These are phyloP conservation scores for Aphodius granarius DNA, from an alignment of 2,888 invertebrate genomes.

Conservation along the genomic window DNA sequence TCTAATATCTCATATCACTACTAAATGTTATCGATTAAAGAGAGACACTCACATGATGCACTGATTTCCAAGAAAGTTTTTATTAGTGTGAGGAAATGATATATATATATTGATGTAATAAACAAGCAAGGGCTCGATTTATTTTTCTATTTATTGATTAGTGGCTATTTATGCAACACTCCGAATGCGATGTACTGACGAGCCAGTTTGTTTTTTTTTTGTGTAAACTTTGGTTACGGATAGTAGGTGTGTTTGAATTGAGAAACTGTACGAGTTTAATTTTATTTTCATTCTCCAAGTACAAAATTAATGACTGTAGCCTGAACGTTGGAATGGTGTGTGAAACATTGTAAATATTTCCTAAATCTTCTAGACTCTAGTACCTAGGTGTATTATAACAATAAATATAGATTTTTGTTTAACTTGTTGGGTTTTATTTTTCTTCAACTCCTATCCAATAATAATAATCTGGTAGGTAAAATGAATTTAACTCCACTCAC, in stretches of 20 bases:
- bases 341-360: not conserved
- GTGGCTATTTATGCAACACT: not conserved
- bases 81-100: not conserved
- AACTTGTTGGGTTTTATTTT: not conserved
- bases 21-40: not conserved
- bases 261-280: not conserved
- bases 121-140: not conserved
- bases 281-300: not conserved
- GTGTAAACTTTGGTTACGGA: not conserved
- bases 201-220: not conserved
- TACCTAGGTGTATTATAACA: not conserved
- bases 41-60: not conserved
- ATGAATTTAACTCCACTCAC: too few species aligned
- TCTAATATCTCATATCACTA: conserved; percentile 1
- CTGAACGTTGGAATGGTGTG: not conserved
- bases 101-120: not conserved
- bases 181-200: not conserved
- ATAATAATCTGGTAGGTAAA: too few species aligned
- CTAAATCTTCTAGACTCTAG: not conserved
- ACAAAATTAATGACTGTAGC: not conserved
- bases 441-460: not conserved
- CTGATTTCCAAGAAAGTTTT: not conserved
- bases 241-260: not conserved
- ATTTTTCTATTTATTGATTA: not conserved
- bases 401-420: not conserved